Base-by-base conservation (phyloP, 2,888 invertebrate genomes). In the Macrosoma leucophasiata region DNA sequence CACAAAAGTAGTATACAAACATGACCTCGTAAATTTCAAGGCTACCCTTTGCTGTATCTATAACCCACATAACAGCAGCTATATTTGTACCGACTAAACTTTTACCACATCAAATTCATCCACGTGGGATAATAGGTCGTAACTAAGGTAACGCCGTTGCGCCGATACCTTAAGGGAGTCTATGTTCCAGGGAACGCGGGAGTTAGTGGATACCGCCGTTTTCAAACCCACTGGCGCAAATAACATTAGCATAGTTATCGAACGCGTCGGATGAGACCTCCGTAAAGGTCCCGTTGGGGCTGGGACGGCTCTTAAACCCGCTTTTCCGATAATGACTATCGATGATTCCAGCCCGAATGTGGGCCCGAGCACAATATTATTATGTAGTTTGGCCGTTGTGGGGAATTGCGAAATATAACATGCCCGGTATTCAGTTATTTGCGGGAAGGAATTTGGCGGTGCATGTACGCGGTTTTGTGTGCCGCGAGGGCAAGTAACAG, bases 161-260 rank as follows among this genome's bases (percentile, higher is more conserved):
- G 25, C 15, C 37, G 36, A 36, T 41, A 46, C 46, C 46, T 43
- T 39, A 29, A 33, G 37, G 41, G 37, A 31, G 30, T 35, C 19
- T 27, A 29, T 28, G 37, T 45, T 40, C 46, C 36, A 25, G 12
- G 32, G n/a, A n/a, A n/a, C n/a, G 32, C 62, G 49, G 62, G 60
- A 68, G 66, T 69, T 69, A 71, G 73, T 71, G 61, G 69, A 68
- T 64, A 62, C 66, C 64, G 69, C 56, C 72, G 69, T 77, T 78
- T 66, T 59, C 62, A 61, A 76, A 73, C 74, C 79, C 75, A 74
- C 71, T 72, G 77, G 72, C 74, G 71, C 79, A 78, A 78, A 82
- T 82, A 82, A 79, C 79, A 82, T 82, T 82, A 82, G 81, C 82
- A 84, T 84, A 84, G 79, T 81, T 82, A 84, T 84, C 77, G 79